A percentile compares a stretch with the other conserved stretches of the same genome.
phyloP scores from a whole-genome alignment of 2,113 vertebrate genomes.

The Lichenostomus cassidix region DNA sequence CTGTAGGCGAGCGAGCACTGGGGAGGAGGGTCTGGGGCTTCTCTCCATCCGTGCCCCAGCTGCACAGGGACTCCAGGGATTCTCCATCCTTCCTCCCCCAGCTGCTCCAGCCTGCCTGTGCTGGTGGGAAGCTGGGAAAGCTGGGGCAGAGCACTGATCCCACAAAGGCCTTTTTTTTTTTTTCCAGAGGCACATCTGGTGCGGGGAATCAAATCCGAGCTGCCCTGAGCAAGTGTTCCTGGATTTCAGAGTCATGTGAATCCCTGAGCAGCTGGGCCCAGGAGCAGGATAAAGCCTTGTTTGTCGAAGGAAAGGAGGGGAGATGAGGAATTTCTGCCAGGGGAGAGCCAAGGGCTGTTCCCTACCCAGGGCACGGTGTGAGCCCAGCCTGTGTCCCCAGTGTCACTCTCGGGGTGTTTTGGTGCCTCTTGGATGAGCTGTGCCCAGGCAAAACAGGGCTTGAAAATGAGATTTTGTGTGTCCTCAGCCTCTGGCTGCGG shows the following conservation, averaged over 20 bases:
- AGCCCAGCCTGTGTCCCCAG: fast-evolving
- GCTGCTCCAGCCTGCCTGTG: neutral
- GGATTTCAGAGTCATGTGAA: neutral
- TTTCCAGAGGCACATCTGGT: neutral
- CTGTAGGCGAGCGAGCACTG: neutral
- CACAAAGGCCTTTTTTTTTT: neutral
- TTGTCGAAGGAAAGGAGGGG: neutral
- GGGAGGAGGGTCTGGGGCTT: neutral
- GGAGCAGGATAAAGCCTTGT: neutral
- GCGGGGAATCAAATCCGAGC: neutral
- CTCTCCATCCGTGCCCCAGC: neutral
- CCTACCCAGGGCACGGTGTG: fast-evolving
- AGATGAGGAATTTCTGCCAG: neutral
- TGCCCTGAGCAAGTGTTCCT: neutral
- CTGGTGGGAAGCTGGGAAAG: neutral
- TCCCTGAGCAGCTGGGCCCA: neutral
- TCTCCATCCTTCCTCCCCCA: neutral
- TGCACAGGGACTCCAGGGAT: neutral
- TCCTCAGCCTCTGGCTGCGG: fast-evolving
- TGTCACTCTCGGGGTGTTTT: fast-evolving
- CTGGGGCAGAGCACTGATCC: neutral
- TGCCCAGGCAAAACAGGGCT: neutral
- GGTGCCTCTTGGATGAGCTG: neutral
- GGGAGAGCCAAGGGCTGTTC: neutral
- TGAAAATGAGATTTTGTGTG: fast-evolving